A percentile compares a stretch with the other conserved stretches of the same genome.
These are phyloP conservation scores for Xylota sylvarum DNA, from an alignment of 2,888 invertebrate genomes.

Conservation along the genomic window DNA sequence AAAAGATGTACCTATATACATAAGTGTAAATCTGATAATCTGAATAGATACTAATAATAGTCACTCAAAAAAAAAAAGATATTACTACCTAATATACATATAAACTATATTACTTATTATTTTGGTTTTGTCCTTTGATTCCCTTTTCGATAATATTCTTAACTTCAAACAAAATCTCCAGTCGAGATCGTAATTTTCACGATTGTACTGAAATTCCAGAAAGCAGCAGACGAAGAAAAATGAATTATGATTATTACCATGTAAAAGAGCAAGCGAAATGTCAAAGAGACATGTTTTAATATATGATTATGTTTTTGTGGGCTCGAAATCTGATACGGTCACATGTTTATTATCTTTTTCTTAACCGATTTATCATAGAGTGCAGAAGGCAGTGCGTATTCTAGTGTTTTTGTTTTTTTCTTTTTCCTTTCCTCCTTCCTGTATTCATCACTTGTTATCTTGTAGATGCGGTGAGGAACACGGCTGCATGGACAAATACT, in stretches of 20 bases:
- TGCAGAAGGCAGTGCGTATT: conserved; percentile 76
- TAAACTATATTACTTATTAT: conserved; percentile 7
- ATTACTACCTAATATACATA: too few relatives aligned
- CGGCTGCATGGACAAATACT: conserved; percentile 62
- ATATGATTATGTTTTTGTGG: conserved; percentile 85
- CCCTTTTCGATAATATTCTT: conserved; percentile 39
- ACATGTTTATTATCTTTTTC: conserved; percentile 76
- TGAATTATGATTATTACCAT: conserved; percentile 85
- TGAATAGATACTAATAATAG: conserved; percentile 20
- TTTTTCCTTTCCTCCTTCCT: conserved; percentile 64
- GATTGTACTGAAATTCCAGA: conserved; percentile 70
- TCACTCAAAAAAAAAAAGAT: conserved; percentile 17
- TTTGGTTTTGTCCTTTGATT: conserved; percentile 33
- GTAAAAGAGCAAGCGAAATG: conserved; percentile 85
- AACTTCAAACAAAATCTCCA: conserved; percentile 68
- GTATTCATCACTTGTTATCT: conserved; percentile 73
- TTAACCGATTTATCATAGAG: conserved; percentile 77
- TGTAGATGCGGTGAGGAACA: conserved; percentile 62
- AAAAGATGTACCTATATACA: too few relatives aligned
- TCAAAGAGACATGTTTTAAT: conserved; percentile 85
- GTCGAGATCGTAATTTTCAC: conserved; percentile 73
- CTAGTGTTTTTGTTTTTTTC: conserved; percentile 54
- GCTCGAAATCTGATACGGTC: conserved; percentile 85
- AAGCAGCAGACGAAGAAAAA: conserved; percentile 81
- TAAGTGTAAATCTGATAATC: too few relatives aligned